Evolutionary conservation across 2,888 invertebrate genomes (phyloP).

Genomic region (Lagria hirta): DNA sequence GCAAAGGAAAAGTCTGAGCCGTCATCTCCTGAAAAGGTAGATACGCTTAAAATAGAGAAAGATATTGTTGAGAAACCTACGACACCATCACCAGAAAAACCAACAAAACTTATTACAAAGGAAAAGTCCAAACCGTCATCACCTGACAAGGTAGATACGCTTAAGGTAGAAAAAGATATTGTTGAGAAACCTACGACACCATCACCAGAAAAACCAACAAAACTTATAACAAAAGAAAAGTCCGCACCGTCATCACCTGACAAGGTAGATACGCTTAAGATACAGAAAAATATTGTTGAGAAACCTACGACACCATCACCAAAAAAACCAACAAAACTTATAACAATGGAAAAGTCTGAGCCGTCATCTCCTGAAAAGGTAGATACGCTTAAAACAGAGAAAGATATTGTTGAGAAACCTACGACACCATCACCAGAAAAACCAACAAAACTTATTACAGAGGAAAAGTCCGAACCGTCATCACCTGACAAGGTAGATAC

Average conservation of each 20-base stretch:
- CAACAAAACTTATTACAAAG: background rate
- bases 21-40: conserved; percentile 6
- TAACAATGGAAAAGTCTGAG: too few relatives aligned
- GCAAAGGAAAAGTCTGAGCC: conserved; percentile 7
- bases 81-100: conserved; percentile 5
- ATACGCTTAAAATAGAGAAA: conserved; percentile 1
- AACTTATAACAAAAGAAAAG: too few relatives aligned
- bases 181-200: conserved; percentile 15
- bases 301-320: too few relatives aligned
- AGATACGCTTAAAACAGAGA: too few relatives aligned
- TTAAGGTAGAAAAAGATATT: background rate
- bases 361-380: too few relatives aligned
- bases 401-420: too few relatives aligned
- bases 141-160: conserved; percentile 2
- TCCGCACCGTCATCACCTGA: too few relatives aligned
- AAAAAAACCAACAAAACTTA: too few relatives aligned
- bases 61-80: conserved; percentile 4
- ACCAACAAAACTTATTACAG: background rate
- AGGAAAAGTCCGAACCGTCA: too few relatives aligned
- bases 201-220: conserved; percentile 10
- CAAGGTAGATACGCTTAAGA: too few relatives aligned
- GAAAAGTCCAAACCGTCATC: background rate
- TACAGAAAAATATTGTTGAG: too few relatives aligned
- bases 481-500: conserved; percentile 1
- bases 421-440: too few relatives aligned